Evolutionary conservation across 2,888 invertebrate species (phyloP).

Genomic region (Oscheius sp.): DNA sequence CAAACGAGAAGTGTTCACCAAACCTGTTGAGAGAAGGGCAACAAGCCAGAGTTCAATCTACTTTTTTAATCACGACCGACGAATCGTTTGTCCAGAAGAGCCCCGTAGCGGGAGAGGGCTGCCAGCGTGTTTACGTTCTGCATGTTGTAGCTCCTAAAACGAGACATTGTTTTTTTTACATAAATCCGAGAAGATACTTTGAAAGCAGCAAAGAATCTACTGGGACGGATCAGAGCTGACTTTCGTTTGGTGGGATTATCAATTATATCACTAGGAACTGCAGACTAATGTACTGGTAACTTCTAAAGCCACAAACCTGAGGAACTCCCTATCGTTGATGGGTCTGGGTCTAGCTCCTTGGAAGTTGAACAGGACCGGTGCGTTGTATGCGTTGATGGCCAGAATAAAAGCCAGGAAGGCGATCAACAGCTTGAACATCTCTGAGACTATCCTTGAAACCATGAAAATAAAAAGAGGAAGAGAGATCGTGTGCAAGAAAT

Average conservation of each 20-base stretch:
- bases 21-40: no score
- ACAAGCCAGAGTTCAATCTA: background rate
- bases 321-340: slow-evolving; percentile 32
- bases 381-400: background rate
- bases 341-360: slow-evolving; percentile 12
- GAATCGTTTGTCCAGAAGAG: slow-evolving; percentile 29
- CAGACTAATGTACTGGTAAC: no score
- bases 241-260: no score
- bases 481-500: no score
- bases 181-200: no score
- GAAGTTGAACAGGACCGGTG: background rate
- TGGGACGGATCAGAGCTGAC: no score
- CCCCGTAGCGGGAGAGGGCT: slow-evolving; percentile 34
- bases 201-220: no score
- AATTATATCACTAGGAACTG: no score
- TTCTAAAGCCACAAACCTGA: slow-evolving; percentile 14
- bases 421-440: slow-evolving; percentile 27
- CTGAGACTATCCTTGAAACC: background rate
- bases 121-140: slow-evolving; percentile 41
- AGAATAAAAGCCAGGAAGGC: background rate
- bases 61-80: slow-evolving; percentile 14
- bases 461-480: background rate
- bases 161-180: background rate
- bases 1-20: background rate
- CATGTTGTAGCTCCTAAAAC: slow-evolving; percentile 39